Base-by-base conservation (phyloP, 2,888 invertebrate species). In the Cataglyphis altisquamis region DNA sequence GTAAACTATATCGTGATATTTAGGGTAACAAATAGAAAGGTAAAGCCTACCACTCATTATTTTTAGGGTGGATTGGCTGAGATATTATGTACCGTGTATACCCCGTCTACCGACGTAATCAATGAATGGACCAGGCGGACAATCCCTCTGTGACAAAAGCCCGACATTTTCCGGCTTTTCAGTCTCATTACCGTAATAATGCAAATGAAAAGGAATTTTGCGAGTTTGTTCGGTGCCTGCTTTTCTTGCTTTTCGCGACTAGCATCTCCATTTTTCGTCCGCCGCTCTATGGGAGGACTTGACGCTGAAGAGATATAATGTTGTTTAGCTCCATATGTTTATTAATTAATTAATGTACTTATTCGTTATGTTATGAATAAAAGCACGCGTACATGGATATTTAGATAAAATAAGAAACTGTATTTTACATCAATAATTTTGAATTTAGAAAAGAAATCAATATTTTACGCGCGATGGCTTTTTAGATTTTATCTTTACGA, bases 121-220 rank as follows among this genome's bases (percentile, higher is more conserved):
- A 93, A 93, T 93, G 93, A 93, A 93, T 93, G 93, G 93, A 92
- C 93, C 90, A 89, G 92, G 91, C 93, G 93, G 93, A 93, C 93
- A 93, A 93, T 88, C 91, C 92, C 91, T 92, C 91, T 90, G 92
- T 92, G 92, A 93, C 93, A 93, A 93, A 93, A 93, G 93, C 90
- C 91, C 90, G 91, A 91, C 91, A 92, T 92, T 93, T 93, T 93
- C 93, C 90, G 92, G 91, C 94, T 92, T 93, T 91, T 93, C 94
- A 94, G 94, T 94, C 93, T 94, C 94, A 94, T 94, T 94, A 94
- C 92, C 93, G 92, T 93, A 94, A 94, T 94, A 94, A 94, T 93
- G 93, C 93, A 93, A 94, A 93, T 94, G 92, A 94, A 93, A 94
- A 92, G 91, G 91, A 93, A 93, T 94, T 94, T 92, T 90, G 89